Conservation (phyloP, 2,113 vertebrate species). For the Tenebrosternarchus preto region DNA sequence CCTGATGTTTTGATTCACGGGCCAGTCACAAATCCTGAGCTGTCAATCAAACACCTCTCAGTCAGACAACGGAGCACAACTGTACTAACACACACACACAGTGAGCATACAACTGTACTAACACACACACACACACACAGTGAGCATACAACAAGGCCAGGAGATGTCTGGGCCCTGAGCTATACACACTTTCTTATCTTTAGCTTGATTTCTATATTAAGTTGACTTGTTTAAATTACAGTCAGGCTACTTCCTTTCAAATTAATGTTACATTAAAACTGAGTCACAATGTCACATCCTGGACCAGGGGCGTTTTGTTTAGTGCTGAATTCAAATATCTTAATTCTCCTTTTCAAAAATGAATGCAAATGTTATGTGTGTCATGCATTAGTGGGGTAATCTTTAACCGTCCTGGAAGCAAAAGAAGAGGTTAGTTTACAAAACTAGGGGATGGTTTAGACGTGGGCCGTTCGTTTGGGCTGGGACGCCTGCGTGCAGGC, state of each 20-base stretch:
- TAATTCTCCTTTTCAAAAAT: slow-evolving; percentile 17
- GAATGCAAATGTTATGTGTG: slow-evolving; percentile 50
- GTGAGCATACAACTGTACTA: slow-evolving; percentile 72
- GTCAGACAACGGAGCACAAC: slow-evolving; percentile 99
- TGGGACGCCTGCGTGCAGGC: slow-evolving; percentile 47
- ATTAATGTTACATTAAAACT: not conserved
- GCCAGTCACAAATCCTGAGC: slow-evolving; percentile 99
- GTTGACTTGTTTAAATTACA: slow-evolving; percentile 31
- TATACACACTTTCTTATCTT: slow-evolving; percentile 41
- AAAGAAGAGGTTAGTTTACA: slow-evolving; percentile 66
- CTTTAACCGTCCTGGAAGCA: slow-evolving; percentile 70
- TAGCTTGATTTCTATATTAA: slow-evolving; percentile 24
- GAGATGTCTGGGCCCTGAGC: slow-evolving; percentile 35
- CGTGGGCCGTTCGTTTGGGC: slow-evolving; percentile 53
- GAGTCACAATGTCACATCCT: slow-evolving; percentile 9
- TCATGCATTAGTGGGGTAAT: slow-evolving; percentile 70
- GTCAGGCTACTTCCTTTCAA: slow-evolving; percentile 13
- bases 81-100: slow-evolving; percentile 71
- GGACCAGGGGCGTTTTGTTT: not conserved
- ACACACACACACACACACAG: slow-evolving; percentile 54
- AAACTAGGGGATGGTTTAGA: slow-evolving; percentile 48
- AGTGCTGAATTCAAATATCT: not conserved
- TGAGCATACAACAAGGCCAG: slow-evolving; percentile 56
- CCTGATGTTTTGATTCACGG: slow-evolving; percentile 99
- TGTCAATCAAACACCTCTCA: slow-evolving; percentile 99